phyloP scores from a whole-genome alignment of 1,140 invertebrate genomes.

The Lucilia cuprina region DNA sequence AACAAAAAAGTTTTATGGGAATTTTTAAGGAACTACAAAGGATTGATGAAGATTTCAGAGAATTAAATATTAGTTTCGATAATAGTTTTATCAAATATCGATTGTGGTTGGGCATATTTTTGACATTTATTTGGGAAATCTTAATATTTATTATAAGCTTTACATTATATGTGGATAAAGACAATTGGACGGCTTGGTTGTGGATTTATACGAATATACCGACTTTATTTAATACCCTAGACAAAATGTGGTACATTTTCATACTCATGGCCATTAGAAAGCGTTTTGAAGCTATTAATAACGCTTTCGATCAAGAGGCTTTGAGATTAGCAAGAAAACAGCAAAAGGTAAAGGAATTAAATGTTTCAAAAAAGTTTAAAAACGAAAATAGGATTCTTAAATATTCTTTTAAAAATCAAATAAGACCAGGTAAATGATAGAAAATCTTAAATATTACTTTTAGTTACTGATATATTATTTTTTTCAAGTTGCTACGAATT shows the following conservation, averaged over 20 bases:
- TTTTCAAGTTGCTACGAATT: not conserved
- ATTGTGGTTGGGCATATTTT: not conserved
- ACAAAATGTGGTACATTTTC: conserved; percentile 34
- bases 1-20: not conserved
- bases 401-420: not conserved
- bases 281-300: conserved; percentile 29
- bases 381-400: not conserved
- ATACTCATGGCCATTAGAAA: conserved; percentile 16
- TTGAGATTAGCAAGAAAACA: not conserved
- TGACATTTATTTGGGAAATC: not conserved
- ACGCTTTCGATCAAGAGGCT: not conserved
- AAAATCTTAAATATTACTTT: too few species aligned
- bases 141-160: not conserved
- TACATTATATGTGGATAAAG: not conserved
- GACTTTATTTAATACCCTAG: conserved; percentile 4
- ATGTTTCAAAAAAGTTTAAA: too few species aligned
- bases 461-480: not conserved
- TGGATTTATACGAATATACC: conserved; percentile 29
- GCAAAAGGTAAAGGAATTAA: not conserved
- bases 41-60: not conserved
- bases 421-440: not conserved
- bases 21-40: conserved; percentile 19
- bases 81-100: conserved; percentile 25
- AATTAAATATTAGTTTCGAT: conserved; percentile 7
- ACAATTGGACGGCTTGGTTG: not conserved